phyloP scores from a whole-genome alignment of 2,113 vertebrate genomes.

The Cephalopterus ornatus region DNA sequence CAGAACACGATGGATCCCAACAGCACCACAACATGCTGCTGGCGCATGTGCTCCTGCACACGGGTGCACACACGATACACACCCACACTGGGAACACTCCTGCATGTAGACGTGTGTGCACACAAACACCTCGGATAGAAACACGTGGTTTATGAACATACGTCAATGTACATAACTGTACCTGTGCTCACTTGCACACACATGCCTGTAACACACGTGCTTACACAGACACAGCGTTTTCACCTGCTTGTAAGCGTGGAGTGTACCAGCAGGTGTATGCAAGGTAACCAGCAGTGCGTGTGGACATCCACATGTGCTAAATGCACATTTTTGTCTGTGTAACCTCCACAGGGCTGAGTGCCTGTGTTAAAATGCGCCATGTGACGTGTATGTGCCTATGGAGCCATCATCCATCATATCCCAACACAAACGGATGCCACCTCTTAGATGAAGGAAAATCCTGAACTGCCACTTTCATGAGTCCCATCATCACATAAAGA shows the following conservation, averaged over 20 bases:
- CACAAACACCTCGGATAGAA: accelerated
- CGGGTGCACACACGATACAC: accelerated
- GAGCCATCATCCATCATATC: neutral
- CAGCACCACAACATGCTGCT: accelerated
- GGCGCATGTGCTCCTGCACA: accelerated
- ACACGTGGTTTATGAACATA: accelerated
- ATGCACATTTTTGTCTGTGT: accelerated
- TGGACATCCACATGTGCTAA: accelerated
- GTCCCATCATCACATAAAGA: neutral
- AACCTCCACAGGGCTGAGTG: neutral
- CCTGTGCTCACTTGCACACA: accelerated
- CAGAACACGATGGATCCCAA: accelerated
- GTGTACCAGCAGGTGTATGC: neutral
- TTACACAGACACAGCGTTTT: accelerated
- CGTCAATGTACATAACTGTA: neutral
- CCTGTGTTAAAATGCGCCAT: accelerated
- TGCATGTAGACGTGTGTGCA: accelerated
- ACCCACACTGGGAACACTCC: accelerated
- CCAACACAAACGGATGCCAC: accelerated
- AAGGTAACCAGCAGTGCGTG: neutral
- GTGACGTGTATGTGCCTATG: accelerated
- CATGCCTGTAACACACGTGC: accelerated
- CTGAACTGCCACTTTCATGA: neutral
- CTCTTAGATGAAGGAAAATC: neutral
- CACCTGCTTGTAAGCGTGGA: accelerated